Evolutionary conservation across 1,140 invertebrate genomes (phyloP), one percentile per base, ranked within the genome.

Genomic region (Periplaneta americana): DNA sequence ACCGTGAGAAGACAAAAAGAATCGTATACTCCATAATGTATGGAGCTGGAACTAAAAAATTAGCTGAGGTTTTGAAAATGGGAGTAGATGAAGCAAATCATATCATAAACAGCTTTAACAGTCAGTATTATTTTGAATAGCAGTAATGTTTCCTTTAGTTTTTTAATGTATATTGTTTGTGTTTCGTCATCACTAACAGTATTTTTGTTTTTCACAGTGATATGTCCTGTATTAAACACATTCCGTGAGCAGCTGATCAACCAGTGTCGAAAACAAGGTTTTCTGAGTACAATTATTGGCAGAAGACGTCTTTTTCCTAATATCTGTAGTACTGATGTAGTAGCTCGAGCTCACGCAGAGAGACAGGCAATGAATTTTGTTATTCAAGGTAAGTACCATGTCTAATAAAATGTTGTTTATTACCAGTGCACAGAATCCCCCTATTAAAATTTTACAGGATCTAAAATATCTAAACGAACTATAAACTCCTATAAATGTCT

Each of bases 1-100:
- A 92, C 28, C 88, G 92, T 83, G 91, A 91, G 85, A 88, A 89
- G 75, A 92, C 91, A 15, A 92, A 93, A 85, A 88, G 90, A 79
- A 85, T 93, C 17, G 90, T 92, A 78, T 93, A 93, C 86, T 91
- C 91, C 48, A 88, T 91, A 31, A 88, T 92, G 88, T 93, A 93
- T 87, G 92, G 92, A 81, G 91, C 90, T 18, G 91, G 91, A 85
- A 82, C 86, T 31, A 85, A 89, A 37, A 90, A 87, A 83, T 87
- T 93, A 17, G 86, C 88, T 82, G 90, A 91, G 34, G 90, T 91
- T 78, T 87, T 93, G n/a, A 85, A 87, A 81, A 85, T 90, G 32
- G 84, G 83, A 79, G 85, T 88, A 80, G 86, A 87, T 10, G 87
- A 89, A 81, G 89, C 89, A 18, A 86, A 86, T 77, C 84, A 84